A percentile compares a stretch with the other conserved stretches of the same genome.
phyloP scores from a whole-genome alignment of 2,113 vertebrate genomes.

The Neolamprologus ventralis region DNA sequence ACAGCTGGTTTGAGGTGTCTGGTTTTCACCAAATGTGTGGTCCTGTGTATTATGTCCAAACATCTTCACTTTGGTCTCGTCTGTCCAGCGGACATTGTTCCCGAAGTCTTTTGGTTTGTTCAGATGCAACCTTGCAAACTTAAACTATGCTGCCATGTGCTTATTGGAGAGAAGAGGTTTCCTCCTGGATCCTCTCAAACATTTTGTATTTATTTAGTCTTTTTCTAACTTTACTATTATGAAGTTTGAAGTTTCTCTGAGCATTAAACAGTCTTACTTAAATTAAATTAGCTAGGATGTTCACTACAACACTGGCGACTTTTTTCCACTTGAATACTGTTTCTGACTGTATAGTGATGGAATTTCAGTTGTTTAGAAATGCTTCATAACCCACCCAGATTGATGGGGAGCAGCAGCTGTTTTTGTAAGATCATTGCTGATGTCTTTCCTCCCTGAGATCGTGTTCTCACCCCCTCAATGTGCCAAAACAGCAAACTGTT shows the following conservation, averaged over 20 bases:
- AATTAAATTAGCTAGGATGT: background rate
- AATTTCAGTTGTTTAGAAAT: background rate
- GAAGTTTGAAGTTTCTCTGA: background rate
- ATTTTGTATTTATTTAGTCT: background rate
- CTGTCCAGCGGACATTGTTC: background rate
- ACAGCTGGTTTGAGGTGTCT: background rate
- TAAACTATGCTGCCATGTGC: background rate
- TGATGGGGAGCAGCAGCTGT: background rate
- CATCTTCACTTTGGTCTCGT: background rate
- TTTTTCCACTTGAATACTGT: background rate
- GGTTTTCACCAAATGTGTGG: background rate
- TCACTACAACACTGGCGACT: rapidly evolving
- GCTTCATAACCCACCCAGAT: background rate
- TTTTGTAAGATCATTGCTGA: background rate
- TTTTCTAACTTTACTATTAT: background rate
- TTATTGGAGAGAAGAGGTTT: background rate
- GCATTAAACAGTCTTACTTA: background rate
- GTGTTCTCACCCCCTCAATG: background rate
- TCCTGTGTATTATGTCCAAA: background rate
- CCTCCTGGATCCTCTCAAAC: background rate
- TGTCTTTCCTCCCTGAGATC: rapidly evolving
- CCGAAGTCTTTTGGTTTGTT: background rate
- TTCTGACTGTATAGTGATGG: background rate
- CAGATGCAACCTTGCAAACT: background rate
- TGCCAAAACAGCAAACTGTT: background rate